Evolutionary conservation across 2,113 vertebrate genomes (phyloP), one percentile per base, ranked within the genome.

Genomic region (Ammodytes dubius): DNA sequence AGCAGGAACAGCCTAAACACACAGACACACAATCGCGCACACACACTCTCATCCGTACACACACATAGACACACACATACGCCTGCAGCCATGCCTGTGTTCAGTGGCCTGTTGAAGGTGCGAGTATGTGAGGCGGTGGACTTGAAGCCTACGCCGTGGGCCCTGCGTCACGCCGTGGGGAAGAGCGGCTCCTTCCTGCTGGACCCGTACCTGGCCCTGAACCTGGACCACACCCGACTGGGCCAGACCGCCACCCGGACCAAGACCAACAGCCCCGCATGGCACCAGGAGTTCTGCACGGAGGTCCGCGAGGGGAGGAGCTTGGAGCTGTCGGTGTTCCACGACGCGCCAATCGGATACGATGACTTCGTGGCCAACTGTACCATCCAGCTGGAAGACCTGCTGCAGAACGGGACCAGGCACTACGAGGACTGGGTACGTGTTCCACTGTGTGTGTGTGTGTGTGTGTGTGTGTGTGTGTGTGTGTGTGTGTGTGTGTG

Each of bases 341-440:
- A 99, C 5, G 98, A 99, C 86, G 97, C 98, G 56, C 98, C 98
- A 87, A 99, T 99, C 39, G 98, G 98, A 84, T 99, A 99, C 74
- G 98, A 99, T 9, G 98, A 99, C 95, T 99, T 99, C 84, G 98
- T 99, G 93, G 98, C 98, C 90, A 99, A 99, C 94, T 99, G 98
- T 96, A 99, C 97, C 92, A 99, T 99, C 93, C 98, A 99, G 95
- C 97, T 99, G 90, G 98, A 99, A 92, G 98, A 99, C 93, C 96
- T 99, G 94, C 96, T 99, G 95, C 98, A 99, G 95, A 99, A 99
- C 13, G 98, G 98, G 81, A 99, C 97, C 93, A 95, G 97, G 79
- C 98, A 99, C 97, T 99, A 97, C 67, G 98, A 99, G 88, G 97
- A 99, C 94, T 99, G 98, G 98, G 98, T 99, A 91, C 92, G 98